phyloP scores from a whole-genome alignment of 2,888 invertebrate genomes.

The Mesorhabditis spiculigera region DNA sequence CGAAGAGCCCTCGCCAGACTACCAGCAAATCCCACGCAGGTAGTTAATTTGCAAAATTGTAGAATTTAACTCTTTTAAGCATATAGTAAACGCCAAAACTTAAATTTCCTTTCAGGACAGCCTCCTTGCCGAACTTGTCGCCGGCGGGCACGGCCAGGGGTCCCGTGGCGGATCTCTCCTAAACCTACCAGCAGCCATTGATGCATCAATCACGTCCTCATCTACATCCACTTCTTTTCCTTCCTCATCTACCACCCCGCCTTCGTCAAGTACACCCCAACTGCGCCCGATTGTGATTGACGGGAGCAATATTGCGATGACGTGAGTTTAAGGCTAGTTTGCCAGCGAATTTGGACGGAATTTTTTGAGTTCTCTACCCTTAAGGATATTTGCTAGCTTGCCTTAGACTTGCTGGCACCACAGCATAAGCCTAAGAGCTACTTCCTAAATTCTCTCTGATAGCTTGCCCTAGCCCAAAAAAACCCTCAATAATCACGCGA shows the following conservation, averaged over 20 bases:
- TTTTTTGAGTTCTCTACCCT: not conserved
- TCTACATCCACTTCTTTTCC: constrained; percentile 10
- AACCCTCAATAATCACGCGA: too few relatives aligned
- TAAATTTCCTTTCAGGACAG: constrained; percentile 14
- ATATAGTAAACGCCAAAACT: too few relatives aligned
- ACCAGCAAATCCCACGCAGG: too few relatives aligned
- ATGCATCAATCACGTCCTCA: not conserved
- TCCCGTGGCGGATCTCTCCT: not conserved
- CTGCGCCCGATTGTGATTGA: constrained; percentile 9
- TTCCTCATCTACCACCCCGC: not conserved
- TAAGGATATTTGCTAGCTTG: too few relatives aligned
- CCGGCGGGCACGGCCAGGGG: constrained; percentile 12
- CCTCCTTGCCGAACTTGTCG: constrained; percentile 20
- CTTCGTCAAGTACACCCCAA: constrained; percentile 9
- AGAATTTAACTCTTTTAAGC: not conserved
- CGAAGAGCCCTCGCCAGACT: too few relatives aligned
- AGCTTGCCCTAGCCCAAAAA: too few relatives aligned
- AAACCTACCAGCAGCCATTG: not conserved
- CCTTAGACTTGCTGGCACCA: too few relatives aligned
- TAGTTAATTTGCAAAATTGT: not conserved
- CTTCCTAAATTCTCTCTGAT: too few relatives aligned
- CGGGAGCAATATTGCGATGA: constrained; percentile 6
- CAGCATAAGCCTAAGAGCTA: too few relatives aligned
- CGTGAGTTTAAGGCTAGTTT: constrained; percentile 6
- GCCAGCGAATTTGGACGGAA: not conserved